Base-by-base conservation (phyloP, 2,113 vertebrate genomes). In the Pelvicachromis taeniatus region DNA sequence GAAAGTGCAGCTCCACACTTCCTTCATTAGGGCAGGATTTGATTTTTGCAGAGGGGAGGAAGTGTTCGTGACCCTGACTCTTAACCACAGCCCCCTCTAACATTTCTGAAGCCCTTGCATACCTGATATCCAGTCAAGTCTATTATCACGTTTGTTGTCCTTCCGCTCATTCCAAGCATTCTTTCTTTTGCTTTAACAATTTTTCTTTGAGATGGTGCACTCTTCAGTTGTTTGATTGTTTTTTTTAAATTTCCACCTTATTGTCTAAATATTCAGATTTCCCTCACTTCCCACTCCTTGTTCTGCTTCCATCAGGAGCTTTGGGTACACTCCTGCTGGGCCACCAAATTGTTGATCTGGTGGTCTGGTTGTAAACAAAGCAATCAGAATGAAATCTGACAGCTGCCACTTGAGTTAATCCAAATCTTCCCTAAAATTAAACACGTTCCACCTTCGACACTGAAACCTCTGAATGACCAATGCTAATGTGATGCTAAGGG, bases 11-110 rank as follows among this genome's bases (percentile, higher is more conserved):
- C 48, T 81, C 59, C 70, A 5, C 45, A n/a, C 45, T 75, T 78
- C 21, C 78, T 82, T 91, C 81, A 85, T 88, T 92, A 78, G 81
- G 23, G 58, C 56, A 82, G 61, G 68, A 91, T 88, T 86, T 65
- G 58, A 80, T 86, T 56, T 78, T 54, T 81, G 70, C 59, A 35
- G 33, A 48, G 4, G 23, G 6, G 48, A 50, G 56, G 87, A 89
- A 85, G 81, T 82, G 84, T 33, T 33, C 10, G 14, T 75, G 23
- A 29, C 80, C 77, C 86, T 1, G 48, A 17, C 80, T 55, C 59
- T 63, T 80, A 86, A 87, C 84, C 87, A 48, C 56, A 40, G n/a
- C 19, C 38, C 50, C 63, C 23, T 61, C 21, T 1, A 33, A 68
- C 58, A 78, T 75, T 85, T 82, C 56, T 82, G 13, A 63, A 65